Base-by-base conservation (phyloP, 2,797 vertebrate genomes). In the Propithecus perrieri region DNA sequence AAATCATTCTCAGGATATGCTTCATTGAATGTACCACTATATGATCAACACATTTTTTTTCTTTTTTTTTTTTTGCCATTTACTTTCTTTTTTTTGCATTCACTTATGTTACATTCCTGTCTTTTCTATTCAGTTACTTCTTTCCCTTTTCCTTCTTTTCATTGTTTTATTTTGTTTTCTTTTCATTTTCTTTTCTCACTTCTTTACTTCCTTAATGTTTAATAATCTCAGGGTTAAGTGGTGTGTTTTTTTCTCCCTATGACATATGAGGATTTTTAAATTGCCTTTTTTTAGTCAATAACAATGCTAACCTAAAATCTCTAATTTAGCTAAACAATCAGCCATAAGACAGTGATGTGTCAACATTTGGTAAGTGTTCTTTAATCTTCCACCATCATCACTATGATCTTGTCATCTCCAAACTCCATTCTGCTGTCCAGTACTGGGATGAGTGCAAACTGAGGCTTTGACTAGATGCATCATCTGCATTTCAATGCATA, bases 151-250 rank as follows among this genome's bases (percentile, higher is more conserved):
- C 46, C 3, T 55, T 83, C 2, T 78, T 63, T 63, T 63, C 61
- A 33, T 63, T 33, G 30, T 63, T 7, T 33, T 55, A 55, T 55
- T 55, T 76, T 61, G 38, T 50, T 41, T 74, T 72, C 5, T 76
- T 78, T 92, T 24, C n/a, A 67, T 76, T 94, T 85, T 8, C 5
- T 41, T 59, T 94, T 89, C 20, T 53, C 20, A 28, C 61, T 67
- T 7, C 20, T 55, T 81, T 75, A 33, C 14, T 43, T 50, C 1
- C 11, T 78, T 59, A 83, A 74, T 41, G 24, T 33, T 50, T 81
- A 89, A 91, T 53, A 50, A 94, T 71, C 3, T 65, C 46, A 57
- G 2, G 3, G 17, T 59, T 87, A 53, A 61, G 12, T 72, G 14
- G 3, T 9, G 26, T 7, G 4, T 35, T 78, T 61, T 46, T 43